Base-by-base conservation (phyloP, 2,888 invertebrate species). In the Drosophila helvetica region DNA sequence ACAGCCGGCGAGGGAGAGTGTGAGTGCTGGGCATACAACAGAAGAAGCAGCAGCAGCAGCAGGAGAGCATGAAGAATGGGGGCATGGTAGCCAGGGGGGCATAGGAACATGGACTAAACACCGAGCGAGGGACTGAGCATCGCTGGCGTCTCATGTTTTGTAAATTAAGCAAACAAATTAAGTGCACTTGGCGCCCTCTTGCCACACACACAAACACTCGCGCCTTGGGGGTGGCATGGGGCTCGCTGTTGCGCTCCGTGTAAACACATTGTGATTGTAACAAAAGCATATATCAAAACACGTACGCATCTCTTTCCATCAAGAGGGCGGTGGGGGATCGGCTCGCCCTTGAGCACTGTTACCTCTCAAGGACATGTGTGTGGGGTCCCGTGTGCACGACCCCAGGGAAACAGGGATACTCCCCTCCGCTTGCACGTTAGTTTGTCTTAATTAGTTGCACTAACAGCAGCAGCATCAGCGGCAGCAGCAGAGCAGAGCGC, bases 111-210 rank as follows among this genome's bases (percentile, higher is more conserved):
- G 43, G 60, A 50, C 19, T 38, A 19, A 47, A 63, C 48, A 56
- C 61, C 50, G 55, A 33, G 19, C 48, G 56, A 46, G 19, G n/a
- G 45, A 46, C 47, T 54, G 62, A 66, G 38, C 61, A 19, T 52
- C 33, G 38, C 53, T 48, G 47, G 46, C 62, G 78, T 77, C 75
- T 78, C 87, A 80, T 88, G 88, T 89, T 87, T 89, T 80, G 79
- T 82, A 88, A 89, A 89, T 87, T 88, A 87, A 89, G 82, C 89
- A 89, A 88, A 89, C 88, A 88, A 89, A 87, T 88, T 89, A 89
- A 88, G 88, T 89, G 87, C 88, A 88, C 85, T 89, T 85, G 89
- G 78, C 82, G 75, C 81, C 73, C 64, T 59, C 73, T 74, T 69
- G 74, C 66, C 61, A 57, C 61, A 57, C 55, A 59, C 57, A 61